Conservation (phyloP, 2,888 invertebrate species). For the Lypha dubia region DNA sequence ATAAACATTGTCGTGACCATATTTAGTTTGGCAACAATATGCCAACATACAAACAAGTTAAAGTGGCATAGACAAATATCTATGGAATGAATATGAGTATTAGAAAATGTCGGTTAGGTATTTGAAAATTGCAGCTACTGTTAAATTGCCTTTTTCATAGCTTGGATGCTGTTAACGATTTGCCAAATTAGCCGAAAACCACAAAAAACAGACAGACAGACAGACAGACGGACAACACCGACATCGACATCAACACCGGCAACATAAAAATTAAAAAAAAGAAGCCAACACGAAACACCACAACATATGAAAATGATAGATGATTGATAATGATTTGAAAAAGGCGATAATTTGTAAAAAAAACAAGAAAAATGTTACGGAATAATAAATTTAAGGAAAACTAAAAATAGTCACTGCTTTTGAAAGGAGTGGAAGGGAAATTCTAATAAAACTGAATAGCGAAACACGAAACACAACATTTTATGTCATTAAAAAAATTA, state of each 20-base stretch:
- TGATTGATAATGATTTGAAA: constrained; percentile 67
- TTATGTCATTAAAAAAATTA: background rate
- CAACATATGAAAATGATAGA: constrained; percentile 69
- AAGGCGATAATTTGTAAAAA: constrained; percentile 68
- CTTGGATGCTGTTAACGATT: constrained; percentile 70
- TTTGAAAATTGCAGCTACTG: constrained; percentile 75
- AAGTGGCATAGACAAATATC: constrained; percentile 56
- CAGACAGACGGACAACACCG: background rate
- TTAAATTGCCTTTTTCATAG: constrained; percentile 73
- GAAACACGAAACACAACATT: background rate
- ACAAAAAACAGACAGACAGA: constrained; percentile 25
- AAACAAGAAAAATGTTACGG: constrained; percentile 30
- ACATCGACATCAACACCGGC: background rate
- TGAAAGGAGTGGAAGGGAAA: background rate
- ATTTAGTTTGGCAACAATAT: constrained; percentile 54
- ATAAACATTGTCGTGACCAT: constrained; percentile 69
- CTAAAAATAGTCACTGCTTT: background rate
- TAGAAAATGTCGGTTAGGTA: constrained; percentile 73
- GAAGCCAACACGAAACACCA: constrained; percentile 2
- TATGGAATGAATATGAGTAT: constrained; percentile 68
- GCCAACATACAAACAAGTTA: background rate
- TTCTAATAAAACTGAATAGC: background rate
- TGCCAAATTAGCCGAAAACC: constrained; percentile 70
- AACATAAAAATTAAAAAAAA: background rate
- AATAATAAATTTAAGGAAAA: constrained; percentile 17